These are phyloP conservation scores for Carpatolechia fugitivella DNA, from an alignment of 2,888 invertebrate genomes.

Conservation along the genomic window DNA sequence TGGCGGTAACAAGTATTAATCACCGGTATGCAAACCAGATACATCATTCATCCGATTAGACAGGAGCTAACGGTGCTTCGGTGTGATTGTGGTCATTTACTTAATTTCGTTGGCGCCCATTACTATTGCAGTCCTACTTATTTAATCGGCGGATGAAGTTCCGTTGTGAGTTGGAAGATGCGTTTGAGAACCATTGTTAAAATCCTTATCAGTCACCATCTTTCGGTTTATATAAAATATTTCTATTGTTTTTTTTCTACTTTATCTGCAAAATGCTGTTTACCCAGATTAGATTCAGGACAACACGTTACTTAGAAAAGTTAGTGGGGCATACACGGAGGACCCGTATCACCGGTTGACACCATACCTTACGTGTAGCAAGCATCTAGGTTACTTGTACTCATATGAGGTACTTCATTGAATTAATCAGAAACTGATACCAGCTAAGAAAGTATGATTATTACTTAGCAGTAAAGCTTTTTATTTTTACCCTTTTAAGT, in stretches of 20 bases:
- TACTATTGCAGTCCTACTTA: constrained; percentile 54
- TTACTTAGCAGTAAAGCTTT: neutral
- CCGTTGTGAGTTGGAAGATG: constrained; percentile 60
- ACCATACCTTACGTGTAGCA: constrained; percentile 17
- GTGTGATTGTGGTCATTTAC: constrained; percentile 48
- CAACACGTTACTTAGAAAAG: constrained; percentile 14
- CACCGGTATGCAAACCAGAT: constrained; percentile 36
- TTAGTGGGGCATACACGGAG: constrained; percentile 18
- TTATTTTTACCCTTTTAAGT: neutral
- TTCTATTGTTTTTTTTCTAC: constrained; percentile 8
- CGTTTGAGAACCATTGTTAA: constrained; percentile 53
- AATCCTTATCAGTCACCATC: constrained; percentile 45
- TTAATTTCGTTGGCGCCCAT: constrained; percentile 53
- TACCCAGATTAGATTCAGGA: constrained; percentile 11
- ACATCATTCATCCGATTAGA: constrained; percentile 43
- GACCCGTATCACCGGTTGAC: constrained; percentile 18
- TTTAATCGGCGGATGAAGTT: constrained; percentile 63
- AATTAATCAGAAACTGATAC: constrained; percentile 8
- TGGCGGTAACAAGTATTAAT: constrained; percentile 47
- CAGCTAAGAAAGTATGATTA: neutral
- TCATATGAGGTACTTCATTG: constrained; percentile 12
- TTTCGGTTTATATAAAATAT: constrained; percentile 21
- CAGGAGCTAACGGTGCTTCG: constrained; percentile 44
- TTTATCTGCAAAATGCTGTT: constrained; percentile 3
- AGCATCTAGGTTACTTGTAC: constrained; percentile 18